Evolutionary conservation across 2,113 vertebrate genomes (phyloP), one percentile per base, ranked within the genome.

Genomic region (Menidia beryllina): DNA sequence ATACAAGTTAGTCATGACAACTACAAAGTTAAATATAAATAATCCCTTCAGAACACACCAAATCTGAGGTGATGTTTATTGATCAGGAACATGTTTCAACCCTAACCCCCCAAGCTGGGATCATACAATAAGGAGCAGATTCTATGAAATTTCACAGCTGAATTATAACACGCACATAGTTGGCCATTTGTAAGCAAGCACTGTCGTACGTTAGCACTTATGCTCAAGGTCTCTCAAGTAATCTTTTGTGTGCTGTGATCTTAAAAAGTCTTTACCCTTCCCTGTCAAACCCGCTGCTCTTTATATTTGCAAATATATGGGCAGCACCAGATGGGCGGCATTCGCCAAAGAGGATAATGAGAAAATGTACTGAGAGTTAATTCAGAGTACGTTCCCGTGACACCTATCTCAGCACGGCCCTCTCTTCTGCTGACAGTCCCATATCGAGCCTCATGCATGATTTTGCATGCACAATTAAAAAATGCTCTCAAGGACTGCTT

Each of bases 231-330:
- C 50, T 69, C 47, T 74, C 14, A 36, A 57, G 24, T 45, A 15
- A 48, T 79, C 47, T 85, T 69, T 45, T 25, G 48, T 20, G 24
- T 57, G 61, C 54, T 52, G 57, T 75, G 66, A 53, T 58, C 62
- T 26, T 59, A 27, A 67, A 60, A 66, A 47, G 20, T 43, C 25
- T 77, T 70, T 20, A 36, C 78, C 83, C 82, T 85, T 82, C 58
- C 5, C 57, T 78, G 81, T 83, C 83, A 78, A 58, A 63, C 55
- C 64, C 36, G 58, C 25, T 30, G 53, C 72, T 57, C 54, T 30
- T 84, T 73, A 86, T 79, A 59, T 64, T 85, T 85, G 81, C 81
- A 73, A 82, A 84, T 86, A 75, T 78, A 82, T 87, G 78, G 38
- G 69, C 5, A 58, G 73, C 23, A 36, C 63, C 85, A 89, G 87